phyloP scores from a whole-genome alignment of 2,888 invertebrate genomes.

The Julus scandinavius region DNA sequence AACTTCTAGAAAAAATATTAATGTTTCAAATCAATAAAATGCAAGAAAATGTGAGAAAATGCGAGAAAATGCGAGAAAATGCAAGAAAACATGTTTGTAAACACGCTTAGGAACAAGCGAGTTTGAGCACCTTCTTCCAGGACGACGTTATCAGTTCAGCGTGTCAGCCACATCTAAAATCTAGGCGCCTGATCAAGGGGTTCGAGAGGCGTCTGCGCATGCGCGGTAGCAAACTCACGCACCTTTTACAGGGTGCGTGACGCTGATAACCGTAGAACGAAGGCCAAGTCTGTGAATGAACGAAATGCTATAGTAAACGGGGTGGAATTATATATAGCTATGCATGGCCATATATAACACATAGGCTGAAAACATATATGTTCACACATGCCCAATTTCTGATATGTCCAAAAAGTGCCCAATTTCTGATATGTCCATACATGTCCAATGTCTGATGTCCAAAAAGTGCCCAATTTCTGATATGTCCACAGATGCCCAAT shows the following conservation, averaged over 20 bases:
- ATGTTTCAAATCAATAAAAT: background rate
- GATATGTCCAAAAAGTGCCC: too few species aligned
- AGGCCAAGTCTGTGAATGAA: too few species aligned
- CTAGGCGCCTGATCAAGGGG: background rate
- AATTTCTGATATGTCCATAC: too few species aligned
- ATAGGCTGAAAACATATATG: too few species aligned
- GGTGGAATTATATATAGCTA: too few species aligned
- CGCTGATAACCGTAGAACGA: too few species aligned
- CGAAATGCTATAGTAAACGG: too few species aligned
- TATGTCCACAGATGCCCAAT: too few species aligned
- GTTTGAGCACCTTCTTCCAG: background rate
- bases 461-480: too few species aligned
- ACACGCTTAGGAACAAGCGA: background rate
- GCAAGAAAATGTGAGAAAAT: background rate
- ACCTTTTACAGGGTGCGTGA: background rate
- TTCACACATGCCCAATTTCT: too few species aligned
- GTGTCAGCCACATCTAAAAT: constrained; percentile 5
- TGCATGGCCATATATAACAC: too few species aligned
- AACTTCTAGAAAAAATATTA: background rate
- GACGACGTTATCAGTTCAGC: background rate
- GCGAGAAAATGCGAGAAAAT: background rate
- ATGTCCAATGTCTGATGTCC: too few species aligned
- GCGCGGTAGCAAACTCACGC: background rate
- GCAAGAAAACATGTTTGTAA: background rate
- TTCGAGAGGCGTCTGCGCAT: constrained; percentile 13